These are phyloP conservation scores for Diploscapter pachys DNA, from an alignment of 1,140 invertebrate genomes.

Conservation along the genomic window DNA sequence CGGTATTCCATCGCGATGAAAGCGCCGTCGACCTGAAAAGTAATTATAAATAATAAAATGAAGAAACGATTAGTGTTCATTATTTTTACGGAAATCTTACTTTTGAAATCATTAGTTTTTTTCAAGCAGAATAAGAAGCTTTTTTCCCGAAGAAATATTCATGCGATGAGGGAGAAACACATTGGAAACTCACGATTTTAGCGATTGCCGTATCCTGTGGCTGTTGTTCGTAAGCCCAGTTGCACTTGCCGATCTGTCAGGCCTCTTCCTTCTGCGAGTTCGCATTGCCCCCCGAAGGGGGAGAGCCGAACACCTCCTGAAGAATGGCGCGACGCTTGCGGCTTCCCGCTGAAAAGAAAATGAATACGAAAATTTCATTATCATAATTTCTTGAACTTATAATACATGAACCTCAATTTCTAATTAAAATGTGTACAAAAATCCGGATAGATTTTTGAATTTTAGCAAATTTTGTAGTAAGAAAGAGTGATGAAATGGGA, in stretches of 20 bases:
- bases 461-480: no score
- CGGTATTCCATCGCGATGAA: constrained; percentile 87
- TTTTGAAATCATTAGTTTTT: no score
- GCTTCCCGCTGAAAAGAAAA: not conserved
- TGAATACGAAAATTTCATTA: not conserved
- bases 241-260: constrained; percentile 14
- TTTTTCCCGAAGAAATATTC: no score
- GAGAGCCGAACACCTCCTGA: constrained; percentile 7
- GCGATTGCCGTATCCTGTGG: constrained; percentile 61
- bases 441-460: no score
- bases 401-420: no score
- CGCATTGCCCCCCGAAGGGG: no score
- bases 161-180: no score
- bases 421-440: no score
- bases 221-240: constrained; percentile 28
- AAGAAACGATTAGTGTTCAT: no score
- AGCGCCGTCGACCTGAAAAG: constrained; percentile 88
- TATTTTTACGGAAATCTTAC: no score
- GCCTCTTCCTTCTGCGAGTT: constrained; percentile 4
- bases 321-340: constrained; percentile 5
- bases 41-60: no score
- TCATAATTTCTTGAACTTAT: not conserved
- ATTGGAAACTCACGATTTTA: constrained; percentile 79
- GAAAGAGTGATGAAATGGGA: not conserved
- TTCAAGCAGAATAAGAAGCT: no score